phyloP scores from a whole-genome alignment of 2,113 vertebrate species.

The Sterrhoptilus dennistouni region DNA sequence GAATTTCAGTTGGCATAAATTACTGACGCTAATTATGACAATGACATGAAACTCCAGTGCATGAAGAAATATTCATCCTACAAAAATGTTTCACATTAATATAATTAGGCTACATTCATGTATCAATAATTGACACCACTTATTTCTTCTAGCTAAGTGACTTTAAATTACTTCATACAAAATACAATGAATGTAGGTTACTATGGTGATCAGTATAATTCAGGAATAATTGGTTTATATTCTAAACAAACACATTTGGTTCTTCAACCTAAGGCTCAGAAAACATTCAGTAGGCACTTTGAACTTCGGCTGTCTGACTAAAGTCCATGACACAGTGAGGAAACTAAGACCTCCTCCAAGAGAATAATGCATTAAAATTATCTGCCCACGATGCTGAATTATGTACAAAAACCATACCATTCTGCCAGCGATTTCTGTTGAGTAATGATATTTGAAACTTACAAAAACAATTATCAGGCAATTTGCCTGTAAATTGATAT shows the following conservation, averaged over 20 bases:
- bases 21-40: neutral
- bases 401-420: neutral
- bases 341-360: neutral
- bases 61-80: neutral
- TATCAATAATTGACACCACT: conserved; percentile 40
- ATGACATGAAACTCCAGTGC: neutral
- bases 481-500: neutral
- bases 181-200: conserved; percentile 6
- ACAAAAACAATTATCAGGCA: neutral
- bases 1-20: neutral
- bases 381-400: neutral
- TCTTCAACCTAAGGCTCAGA: neutral
- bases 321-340: neutral
- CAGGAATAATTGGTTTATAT: conserved; percentile 13
- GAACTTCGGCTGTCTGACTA: neutral
- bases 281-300: neutral
- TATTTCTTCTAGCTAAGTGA: conserved; percentile 32
- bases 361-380: neutral
- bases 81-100: conserved; percentile 18
- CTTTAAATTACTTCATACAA: conserved; percentile 3
- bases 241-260: neutral
- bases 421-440: neutral
- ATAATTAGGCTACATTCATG: conserved; percentile 15
- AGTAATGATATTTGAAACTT: neutral
- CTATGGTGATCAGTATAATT: conserved; percentile 28